A percentile compares a stretch with the other conserved stretches of the same genome.
Conservation (phyloP, 2,113 vertebrate species). For the Rhea pennata region DNA sequence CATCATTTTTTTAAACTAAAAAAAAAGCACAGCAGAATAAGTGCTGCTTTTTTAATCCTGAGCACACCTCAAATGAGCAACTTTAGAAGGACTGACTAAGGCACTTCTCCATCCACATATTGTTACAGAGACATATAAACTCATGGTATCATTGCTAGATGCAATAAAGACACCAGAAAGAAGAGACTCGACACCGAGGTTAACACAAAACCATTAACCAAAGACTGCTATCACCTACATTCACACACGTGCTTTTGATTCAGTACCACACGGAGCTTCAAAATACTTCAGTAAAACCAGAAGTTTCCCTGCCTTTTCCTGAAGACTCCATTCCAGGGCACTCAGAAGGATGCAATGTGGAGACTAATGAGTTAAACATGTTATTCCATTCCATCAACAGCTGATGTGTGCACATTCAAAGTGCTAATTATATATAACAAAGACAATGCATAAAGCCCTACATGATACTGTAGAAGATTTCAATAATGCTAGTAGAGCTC, state of each 20-base stretch:
- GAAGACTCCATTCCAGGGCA: neutral
- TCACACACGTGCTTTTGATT: neutral
- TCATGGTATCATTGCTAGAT: neutral
- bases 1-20: neutral
- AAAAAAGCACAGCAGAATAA: neutral
- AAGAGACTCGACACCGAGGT: accelerated
- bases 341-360: neutral
- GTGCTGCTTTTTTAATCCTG: neutral
- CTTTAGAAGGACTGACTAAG: accelerated
- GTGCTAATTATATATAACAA: constrained; percentile 42
- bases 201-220: neutral
- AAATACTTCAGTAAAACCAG: neutral
- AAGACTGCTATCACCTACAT: accelerated
- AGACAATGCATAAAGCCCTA: constrained; percentile 20
- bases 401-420: constrained; percentile 37
- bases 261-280: accelerated
- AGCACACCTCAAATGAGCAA: neutral
- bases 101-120: neutral
- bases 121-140: neutral
- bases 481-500: neutral
- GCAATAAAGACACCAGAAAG: neutral
- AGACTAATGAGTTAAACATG: neutral
- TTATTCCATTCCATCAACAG: constrained; percentile 3
- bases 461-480: neutral
- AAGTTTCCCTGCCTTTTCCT: neutral